These are phyloP conservation scores for Cheilosia pagana DNA, from an alignment of 2,888 invertebrate genomes.

Conservation along the genomic window DNA sequence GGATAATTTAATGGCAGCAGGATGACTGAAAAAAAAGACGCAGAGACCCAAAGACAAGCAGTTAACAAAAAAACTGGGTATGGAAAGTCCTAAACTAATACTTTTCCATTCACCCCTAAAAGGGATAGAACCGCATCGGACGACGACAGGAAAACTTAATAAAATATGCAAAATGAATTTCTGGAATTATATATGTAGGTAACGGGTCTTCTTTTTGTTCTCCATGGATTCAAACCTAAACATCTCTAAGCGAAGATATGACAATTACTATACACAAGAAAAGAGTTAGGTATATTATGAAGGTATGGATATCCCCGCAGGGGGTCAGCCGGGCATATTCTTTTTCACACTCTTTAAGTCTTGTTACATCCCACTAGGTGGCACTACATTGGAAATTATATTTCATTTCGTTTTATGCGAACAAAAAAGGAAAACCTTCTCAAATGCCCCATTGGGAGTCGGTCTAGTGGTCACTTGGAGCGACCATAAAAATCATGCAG, in stretches of 20 bases:
- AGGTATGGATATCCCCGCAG: conserved; percentile 48
- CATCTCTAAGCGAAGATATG: conserved; percentile 4
- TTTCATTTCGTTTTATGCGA: conserved; percentile 45
- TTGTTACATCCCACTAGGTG: conserved; percentile 58
- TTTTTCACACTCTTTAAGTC: conserved; percentile 25
- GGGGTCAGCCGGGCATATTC: conserved; percentile 38
- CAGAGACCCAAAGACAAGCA: neutral
- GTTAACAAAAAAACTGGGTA: conserved; percentile 5
- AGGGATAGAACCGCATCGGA: conserved; percentile 28
- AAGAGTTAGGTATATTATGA: conserved; percentile 55
- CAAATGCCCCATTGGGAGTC: conserved; percentile 49
- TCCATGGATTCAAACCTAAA: neutral
- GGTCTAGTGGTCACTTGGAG: conserved; percentile 43
- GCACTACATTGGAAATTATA: conserved; percentile 55
- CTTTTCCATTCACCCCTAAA: conserved; percentile 56
- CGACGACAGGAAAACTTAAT: conserved; percentile 51
- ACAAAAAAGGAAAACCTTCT: conserved; percentile 42
- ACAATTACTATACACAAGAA: conserved; percentile 25
- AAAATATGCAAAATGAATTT: conserved; percentile 73
- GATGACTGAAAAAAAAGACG: conserved; percentile 21
- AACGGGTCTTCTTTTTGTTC: neutral
- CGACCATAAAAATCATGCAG: conserved; percentile 52
- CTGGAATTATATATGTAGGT: conserved; percentile 20
- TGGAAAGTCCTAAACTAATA: conserved; percentile 60
- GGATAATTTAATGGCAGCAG: conserved; percentile 50